Conservation (phyloP, 2,888 invertebrate genomes). For the Phorcus lineatus region DNA sequence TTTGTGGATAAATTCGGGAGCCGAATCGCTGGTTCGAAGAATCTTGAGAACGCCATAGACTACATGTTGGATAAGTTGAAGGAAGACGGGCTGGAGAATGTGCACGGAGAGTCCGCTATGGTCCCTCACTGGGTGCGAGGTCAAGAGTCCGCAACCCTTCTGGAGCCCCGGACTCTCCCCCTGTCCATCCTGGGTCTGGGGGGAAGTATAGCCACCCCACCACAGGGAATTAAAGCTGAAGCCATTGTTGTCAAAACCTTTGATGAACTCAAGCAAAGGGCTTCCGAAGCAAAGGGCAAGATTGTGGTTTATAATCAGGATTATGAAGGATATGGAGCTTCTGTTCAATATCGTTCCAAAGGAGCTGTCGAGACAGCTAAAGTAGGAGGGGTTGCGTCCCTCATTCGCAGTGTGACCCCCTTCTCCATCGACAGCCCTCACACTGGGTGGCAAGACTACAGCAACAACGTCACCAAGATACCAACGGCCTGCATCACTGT, state of each 20-base stretch:
- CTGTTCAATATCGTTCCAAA: slow-evolving; percentile 81
- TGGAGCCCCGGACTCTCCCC: slow-evolving; percentile 81
- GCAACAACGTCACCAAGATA: slow-evolving; percentile 45
- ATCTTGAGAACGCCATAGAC: slow-evolving; percentile 83
- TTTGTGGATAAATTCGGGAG: slow-evolving; percentile 79
- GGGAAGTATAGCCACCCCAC: slow-evolving; percentile 83
- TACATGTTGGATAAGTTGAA: slow-evolving; percentile 79
- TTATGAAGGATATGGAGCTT: slow-evolving; percentile 79
- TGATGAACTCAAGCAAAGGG: slow-evolving; percentile 79
- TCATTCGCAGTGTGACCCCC: slow-evolving; percentile 86
- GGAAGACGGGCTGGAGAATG: slow-evolving; percentile 79
- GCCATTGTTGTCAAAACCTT: slow-evolving; percentile 81
- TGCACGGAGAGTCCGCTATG: slow-evolving; percentile 83
- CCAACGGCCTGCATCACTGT: slow-evolving; percentile 80
- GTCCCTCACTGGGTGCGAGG: slow-evolving; percentile 78
- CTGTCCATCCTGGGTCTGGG: slow-evolving; percentile 84
- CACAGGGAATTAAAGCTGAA: slow-evolving; percentile 84
- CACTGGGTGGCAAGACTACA: slow-evolving; percentile 81
- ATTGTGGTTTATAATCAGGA: slow-evolving; percentile 86
- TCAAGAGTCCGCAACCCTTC: slow-evolving; percentile 81
- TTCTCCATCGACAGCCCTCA: slow-evolving; percentile 87
- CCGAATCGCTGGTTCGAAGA: slow-evolving; percentile 81
- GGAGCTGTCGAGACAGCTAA: slow-evolving; percentile 84
- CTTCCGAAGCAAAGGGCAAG: slow-evolving; percentile 80
- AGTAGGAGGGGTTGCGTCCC: slow-evolving; percentile 85